A percentile compares a stretch with the other conserved stretches of the same genome.
These are phyloP conservation scores for Amphiduros pacificus DNA, from an alignment of 2,888 invertebrate genomes.

Conservation along the genomic window DNA sequence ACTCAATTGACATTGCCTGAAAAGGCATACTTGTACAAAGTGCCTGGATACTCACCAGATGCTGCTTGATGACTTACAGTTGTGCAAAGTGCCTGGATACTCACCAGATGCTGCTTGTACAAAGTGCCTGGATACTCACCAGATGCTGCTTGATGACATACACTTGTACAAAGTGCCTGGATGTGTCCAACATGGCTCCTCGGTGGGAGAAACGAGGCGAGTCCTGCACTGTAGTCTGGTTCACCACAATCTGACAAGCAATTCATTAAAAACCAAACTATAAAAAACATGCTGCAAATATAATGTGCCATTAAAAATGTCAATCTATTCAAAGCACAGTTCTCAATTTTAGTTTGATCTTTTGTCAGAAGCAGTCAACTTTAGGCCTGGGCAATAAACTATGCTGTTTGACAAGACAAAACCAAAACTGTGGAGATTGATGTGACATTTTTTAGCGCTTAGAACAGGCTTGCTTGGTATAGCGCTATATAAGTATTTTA, in stretches of 20 bases:
- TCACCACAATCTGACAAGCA: constrained; percentile 68
- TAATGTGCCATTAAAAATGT: no score
- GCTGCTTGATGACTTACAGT: constrained; percentile 66
- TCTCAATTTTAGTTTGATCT: no score
- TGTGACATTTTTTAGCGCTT: no score
- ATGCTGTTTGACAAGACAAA: no score
- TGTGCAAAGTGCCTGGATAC: constrained; percentile 54
- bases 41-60: constrained; percentile 64
- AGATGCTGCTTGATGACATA: constrained; percentile 70
- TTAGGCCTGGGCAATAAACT: no score
- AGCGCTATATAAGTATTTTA: no score
- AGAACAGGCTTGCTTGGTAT: no score
- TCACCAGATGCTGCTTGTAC: background rate
- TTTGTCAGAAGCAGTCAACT: no score
- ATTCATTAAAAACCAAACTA: background rate
- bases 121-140: constrained; percentile 44
- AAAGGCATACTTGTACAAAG: constrained; percentile 61
- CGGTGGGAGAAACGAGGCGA: constrained; percentile 79
- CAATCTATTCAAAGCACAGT: no score
- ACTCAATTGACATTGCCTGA: constrained; percentile 59
- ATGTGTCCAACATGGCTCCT: constrained; percentile 83
- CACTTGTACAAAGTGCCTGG: constrained; percentile 79
- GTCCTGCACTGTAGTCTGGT: constrained; percentile 73
- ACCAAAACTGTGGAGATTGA: no score
- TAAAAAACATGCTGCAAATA: background rate